Evolutionary conservation across 2,797 vertebrate species (phyloP).

Genomic region (Heterohyrax brucei): DNA sequence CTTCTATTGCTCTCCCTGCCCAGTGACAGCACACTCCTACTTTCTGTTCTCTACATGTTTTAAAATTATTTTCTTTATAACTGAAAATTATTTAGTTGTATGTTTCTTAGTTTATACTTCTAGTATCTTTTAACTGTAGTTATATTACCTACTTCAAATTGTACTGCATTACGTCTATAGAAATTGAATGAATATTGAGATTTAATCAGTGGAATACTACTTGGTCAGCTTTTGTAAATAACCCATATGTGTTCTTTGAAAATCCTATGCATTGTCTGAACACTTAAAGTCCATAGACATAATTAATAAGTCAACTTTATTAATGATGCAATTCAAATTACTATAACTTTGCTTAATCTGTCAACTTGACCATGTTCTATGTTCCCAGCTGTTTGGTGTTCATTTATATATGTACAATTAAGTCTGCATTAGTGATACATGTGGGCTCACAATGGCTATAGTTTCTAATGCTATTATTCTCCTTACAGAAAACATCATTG

Average conservation of each 20-base stretch:
- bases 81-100: slow-evolving; percentile 13
- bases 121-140: background rate
- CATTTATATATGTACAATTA: background rate
- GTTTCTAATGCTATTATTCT: background rate
- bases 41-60: background rate
- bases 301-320: background rate
- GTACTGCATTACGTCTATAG: background rate
- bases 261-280: background rate
- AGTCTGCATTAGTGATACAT: background rate
- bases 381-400: background rate
- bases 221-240: background rate
- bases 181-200: background rate
- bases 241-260: background rate
- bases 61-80: background rate
- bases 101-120: background rate
- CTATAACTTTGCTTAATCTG: background rate
- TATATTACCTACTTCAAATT: background rate
- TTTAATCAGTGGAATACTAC: background rate
- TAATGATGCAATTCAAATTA: background rate
- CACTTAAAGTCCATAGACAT: background rate
- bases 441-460: background rate
- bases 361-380: background rate
- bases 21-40: too few relatives aligned
- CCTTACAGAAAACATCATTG: background rate
- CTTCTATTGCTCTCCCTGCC: too few relatives aligned